Evolutionary conservation across 2,797 vertebrate genomes (phyloP), one percentile per base, ranked within the genome.

Genomic region (Anomalospiza imberbis): DNA sequence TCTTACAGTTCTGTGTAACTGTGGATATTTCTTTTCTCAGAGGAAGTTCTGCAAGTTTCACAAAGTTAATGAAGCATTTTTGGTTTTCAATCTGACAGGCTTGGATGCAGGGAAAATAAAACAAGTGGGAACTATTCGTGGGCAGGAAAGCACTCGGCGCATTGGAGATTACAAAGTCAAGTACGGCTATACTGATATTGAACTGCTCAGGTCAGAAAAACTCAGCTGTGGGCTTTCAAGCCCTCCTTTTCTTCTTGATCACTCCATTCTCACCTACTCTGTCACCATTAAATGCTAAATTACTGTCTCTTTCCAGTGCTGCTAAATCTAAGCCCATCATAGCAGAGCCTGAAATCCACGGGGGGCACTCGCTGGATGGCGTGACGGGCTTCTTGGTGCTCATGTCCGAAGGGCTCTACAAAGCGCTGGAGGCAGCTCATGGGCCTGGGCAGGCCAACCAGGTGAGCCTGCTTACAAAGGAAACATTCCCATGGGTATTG

Each of bases 361-460:
- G 98, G 11, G 98, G 98, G 57, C 99, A 99, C 66, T 97, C 98
- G 0, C 88, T 99, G 97, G 99, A 99, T 6, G 98, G 97, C 1
- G 98, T 99, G 88, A 99, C 98, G 0, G 99, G 99, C 68, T 99
- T 99, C 97, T 97, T 99, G 94, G 95, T 99, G 94, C 98, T 99
- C 60, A 99, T 99, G 99, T 99, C 99, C 0, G 99, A 99, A 95
- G 99, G 99, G 19, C 98, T 99, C 18, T 99, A 99, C 96, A 99
- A 98, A 93, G 99, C 99, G 1, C 98, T 99, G 18, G 99, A 99
- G 94, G 98, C 99, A 2, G 99, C 99, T 87, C 99, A 99, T 4
- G 99, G 99, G 38, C 98, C 99, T 1, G 99, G 99, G 50, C 99
- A 99, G 85, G 99, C 98, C 97, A 99, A 99, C 96, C 99, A 99